These are phyloP conservation scores for Proctacanthus coquilletti DNA, from an alignment of 1,140 invertebrate species.

Conservation along the genomic window DNA sequence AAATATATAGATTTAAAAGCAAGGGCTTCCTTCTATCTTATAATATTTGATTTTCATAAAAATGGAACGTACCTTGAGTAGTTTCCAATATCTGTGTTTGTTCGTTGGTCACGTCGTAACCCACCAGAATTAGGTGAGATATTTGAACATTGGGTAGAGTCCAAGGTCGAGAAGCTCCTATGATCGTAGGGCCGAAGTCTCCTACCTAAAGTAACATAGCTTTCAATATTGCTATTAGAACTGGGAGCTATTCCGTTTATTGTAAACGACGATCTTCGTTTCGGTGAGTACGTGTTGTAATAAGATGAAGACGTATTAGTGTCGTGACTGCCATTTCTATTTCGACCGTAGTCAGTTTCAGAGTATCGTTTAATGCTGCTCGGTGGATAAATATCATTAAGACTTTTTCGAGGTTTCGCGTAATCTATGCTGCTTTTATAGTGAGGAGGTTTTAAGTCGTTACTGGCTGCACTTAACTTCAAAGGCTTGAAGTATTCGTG, in stretches of 20 bases:
- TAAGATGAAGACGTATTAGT: constrained; percentile 24
- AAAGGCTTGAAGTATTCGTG: constrained; percentile 25
- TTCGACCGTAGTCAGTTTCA: not conserved
- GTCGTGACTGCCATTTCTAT: no score
- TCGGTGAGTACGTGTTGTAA: constrained; percentile 27
- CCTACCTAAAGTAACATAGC: constrained; percentile 26
- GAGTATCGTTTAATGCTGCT: not conserved
- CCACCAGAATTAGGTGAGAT: not conserved
- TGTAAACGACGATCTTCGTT: constrained; percentile 24
- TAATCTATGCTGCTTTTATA: constrained; percentile 22
- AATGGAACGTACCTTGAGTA: not conserved
- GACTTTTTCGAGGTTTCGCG: constrained; percentile 20
- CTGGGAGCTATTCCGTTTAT: constrained; percentile 16
- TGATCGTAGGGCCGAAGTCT: constrained; percentile 21
- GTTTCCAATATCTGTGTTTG: not conserved
- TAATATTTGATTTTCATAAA: not conserved
- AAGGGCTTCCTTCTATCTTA: not conserved
- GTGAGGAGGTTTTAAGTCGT: constrained; percentile 23
- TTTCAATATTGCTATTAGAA: constrained; percentile 11
- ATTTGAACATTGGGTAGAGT: not conserved
- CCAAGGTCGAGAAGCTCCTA: constrained; percentile 19
- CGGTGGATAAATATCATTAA: constrained; percentile 21
- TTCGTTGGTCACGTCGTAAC: constrained; percentile 1
- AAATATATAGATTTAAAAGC: not conserved
- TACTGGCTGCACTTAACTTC: constrained; percentile 23